Base-by-base conservation (phyloP, 2,888 invertebrate genomes). In the Eupsilia transversa region DNA sequence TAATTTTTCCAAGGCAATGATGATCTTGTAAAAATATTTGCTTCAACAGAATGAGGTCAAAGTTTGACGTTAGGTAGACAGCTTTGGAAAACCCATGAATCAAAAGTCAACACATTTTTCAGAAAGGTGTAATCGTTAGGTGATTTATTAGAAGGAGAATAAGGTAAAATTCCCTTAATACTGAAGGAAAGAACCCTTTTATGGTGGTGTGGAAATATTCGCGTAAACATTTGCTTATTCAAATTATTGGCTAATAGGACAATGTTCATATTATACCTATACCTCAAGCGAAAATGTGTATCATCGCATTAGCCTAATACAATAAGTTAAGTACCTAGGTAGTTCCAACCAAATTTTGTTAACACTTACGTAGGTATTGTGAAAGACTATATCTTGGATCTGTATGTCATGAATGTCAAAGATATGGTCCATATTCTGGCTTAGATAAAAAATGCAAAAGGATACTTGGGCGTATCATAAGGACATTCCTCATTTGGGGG, bases 41-140 rank as follows among this genome's bases (percentile, higher is more conserved):
- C n/a, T 49, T n/a, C 27, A 27, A 61, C 20, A 1, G 35, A 77
- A 60, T 65, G 5, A 65, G 68, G 60, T 82, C 52, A 61, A 72
- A 77, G 60, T 65, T 77, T 78, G 79, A 83, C 79, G 83, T 72
- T 78, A 69, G 5, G 5, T 46, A 33, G 23, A 35, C 30, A 20
- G 38, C n/a, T 59, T 60, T 14, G 67, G 64, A 56, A 81, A 83
- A 67, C 20, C 84, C 49, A 35, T 14, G 46, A 33, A 43, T 64
- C 64, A 65, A 35, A 68, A 54, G 41, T 72, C 59, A 60, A 33
- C 7, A 52, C 20, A 41, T 63, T 82, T 66, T 82, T 72, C 56
- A 56, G 78, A 68, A 82, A 56, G n/a, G n/a, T 35, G 27, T 57
- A 30, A 57, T 59, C 38, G 64, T 4, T 52, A 2, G 0, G 60